phyloP scores from a whole-genome alignment of 1,140 invertebrate species.

The Drosophila arizonae region DNA sequence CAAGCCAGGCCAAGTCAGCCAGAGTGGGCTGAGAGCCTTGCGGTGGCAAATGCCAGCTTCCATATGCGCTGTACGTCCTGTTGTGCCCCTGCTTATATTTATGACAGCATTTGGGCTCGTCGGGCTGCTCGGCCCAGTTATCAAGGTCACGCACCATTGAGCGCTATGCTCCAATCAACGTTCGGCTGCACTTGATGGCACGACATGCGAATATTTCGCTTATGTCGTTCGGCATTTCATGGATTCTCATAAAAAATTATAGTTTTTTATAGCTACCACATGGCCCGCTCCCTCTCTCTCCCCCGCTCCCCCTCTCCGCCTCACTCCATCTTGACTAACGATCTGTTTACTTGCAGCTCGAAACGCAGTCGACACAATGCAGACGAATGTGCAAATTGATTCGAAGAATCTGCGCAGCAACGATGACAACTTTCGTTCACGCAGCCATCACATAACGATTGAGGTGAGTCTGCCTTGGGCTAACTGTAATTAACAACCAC shows the following conservation, averaged over 20 bases:
- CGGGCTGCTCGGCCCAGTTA: constrained; percentile 35
- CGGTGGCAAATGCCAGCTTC: constrained; percentile 15
- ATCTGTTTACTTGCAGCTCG: constrained; percentile 23
- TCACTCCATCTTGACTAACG: constrained; percentile 15
- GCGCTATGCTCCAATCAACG: constrained; percentile 54
- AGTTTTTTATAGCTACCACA: not conserved
- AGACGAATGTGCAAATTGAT: constrained; percentile 87
- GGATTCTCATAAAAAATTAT: constrained; percentile 38
- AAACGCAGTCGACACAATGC: constrained; percentile 82
- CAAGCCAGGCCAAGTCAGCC: not conserved
- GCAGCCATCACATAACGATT: constrained; percentile 84
- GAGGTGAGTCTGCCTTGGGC: constrained; percentile 73
- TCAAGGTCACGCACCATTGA: constrained; percentile 68
- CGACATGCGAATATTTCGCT: constrained; percentile 47
- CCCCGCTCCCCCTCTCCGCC: not conserved
- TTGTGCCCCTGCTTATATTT: constrained; percentile 23
- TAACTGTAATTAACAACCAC: not conserved
- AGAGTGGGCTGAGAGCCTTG: constrained; percentile 5
- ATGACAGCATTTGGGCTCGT: constrained; percentile 39
- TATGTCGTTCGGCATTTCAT: constrained; percentile 50
- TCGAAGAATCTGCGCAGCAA: constrained; percentile 85
- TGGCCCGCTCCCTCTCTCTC: too few relatives aligned
- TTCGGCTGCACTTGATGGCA: constrained; percentile 50
- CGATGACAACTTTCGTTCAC: constrained; percentile 83
- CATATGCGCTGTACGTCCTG: constrained; percentile 25